Evolutionary conservation across 2,113 vertebrate species (phyloP).

Genomic region (Thalassoma bifasciatum): DNA sequence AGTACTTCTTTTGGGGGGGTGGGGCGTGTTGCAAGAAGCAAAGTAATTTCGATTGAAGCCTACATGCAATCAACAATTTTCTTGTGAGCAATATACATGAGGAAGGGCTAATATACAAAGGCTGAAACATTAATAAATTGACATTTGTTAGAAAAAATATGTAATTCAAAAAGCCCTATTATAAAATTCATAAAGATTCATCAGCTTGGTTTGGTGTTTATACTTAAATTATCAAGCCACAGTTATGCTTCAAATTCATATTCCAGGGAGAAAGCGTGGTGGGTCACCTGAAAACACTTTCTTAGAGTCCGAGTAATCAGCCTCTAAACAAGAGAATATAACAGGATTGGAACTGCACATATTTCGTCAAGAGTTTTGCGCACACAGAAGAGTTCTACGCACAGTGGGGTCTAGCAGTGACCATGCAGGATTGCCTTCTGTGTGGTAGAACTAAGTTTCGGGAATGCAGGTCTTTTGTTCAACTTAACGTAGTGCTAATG

Average conservation of each 20-base stretch:
- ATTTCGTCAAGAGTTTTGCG: too few relatives aligned
- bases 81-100: constrained; percentile 73
- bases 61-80: constrained; percentile 73
- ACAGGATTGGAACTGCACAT: constrained; percentile 3
- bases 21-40: neutral
- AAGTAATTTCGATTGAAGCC: constrained; percentile 58
- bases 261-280: too few relatives aligned
- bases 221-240: too few relatives aligned
- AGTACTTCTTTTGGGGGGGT: constrained; percentile 11
- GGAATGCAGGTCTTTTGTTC: constrained; percentile 76
- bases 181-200: too few relatives aligned
- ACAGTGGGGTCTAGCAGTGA: constrained; percentile 40
- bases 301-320: too few relatives aligned
- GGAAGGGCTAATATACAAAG: constrained; percentile 67
- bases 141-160: too few relatives aligned
- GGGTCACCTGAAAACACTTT: too few relatives aligned
- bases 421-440: constrained; percentile 43
- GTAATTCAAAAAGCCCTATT: too few relatives aligned
- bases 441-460: constrained; percentile 66
- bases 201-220: too few relatives aligned
- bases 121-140: neutral
- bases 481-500: constrained; percentile 81
- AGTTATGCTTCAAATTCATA: too few relatives aligned
- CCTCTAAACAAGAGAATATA: neutral
- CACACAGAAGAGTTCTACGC: constrained; percentile 22